Base-by-base conservation (phyloP, 2,113 vertebrate genomes). In the Eidolon helvum region DNA sequence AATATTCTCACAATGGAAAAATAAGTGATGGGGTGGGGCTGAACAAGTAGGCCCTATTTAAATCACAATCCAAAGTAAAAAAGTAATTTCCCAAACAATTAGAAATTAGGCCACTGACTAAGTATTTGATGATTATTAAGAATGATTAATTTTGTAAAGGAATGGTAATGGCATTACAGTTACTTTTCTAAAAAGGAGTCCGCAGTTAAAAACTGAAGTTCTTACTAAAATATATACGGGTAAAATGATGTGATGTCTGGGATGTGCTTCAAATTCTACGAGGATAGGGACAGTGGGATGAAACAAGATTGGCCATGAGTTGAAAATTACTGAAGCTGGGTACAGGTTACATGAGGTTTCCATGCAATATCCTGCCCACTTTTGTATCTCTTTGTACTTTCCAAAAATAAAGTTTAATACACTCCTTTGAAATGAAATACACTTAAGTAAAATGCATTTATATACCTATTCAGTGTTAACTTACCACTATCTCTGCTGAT, bases 111-210 rank as follows among this genome's bases (percentile, higher is more conserved):
- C 84, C 19, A 91, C 15, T 91, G 48, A 87, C 75, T 19, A 77
- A 11, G 10, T 78, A 45, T 63, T 80, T 74, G 65, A 71, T 65
- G 18, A 72, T 71, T 53, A 71, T 43, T 57, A 87, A 90, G 43
- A 94, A 83, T 43, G 77, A 78, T 21, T 87, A 65, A 84, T 88
- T 85, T 94, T 94, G 65, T 35, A 75, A 65, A 85, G 53, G 10
- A 38, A 87, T 45, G 28, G 68, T 48, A 78, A 68, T 78, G 11
- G 4, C 57, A 40, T 35, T 55, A 12, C n/a, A 80, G 28, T 72
- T 43, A 11, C 5, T 55, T 59, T 90, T 68, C 79, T 40, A 21
- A 16, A 72, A 90, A 72, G 14, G 21, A 43, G 4, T 45, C 74
- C 2, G 94, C 74, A 48, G 4, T 12, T 28, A 90, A 65, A 30